Evolutionary conservation across 2,888 invertebrate species (phyloP).

Genomic region (Choreutis nemorana): DNA sequence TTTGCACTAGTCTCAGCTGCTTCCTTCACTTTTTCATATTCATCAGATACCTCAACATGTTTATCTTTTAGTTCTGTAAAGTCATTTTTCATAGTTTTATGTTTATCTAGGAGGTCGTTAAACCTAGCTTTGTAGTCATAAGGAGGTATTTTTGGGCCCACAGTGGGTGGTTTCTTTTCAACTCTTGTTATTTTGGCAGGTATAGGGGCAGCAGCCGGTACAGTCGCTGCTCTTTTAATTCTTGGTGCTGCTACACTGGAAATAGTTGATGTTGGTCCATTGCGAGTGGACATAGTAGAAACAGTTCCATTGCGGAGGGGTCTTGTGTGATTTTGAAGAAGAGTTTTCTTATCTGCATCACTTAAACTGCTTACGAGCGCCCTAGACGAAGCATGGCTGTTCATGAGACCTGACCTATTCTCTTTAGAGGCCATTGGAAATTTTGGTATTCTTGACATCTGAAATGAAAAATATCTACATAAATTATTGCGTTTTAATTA

Average conservation of each 20-base stretch:
- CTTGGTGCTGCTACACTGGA: slow-evolving; percentile 29
- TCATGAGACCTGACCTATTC: slow-evolving; percentile 36
- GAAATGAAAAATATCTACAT: slow-evolving; percentile 15
- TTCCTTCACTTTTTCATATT: slow-evolving; percentile 58
- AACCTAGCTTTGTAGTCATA: slow-evolving; percentile 74
- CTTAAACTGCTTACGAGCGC: slow-evolving; percentile 38
- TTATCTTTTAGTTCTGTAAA: slow-evolving; percentile 57
- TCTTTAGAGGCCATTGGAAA: slow-evolving; percentile 41
- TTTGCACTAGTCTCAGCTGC: slow-evolving; percentile 28
- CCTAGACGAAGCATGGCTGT: slow-evolving; percentile 23
- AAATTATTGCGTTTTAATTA: slow-evolving; percentile 1
- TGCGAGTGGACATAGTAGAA: slow-evolving; percentile 13
- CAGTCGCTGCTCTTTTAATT: slow-evolving; percentile 42
- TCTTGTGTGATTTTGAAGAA: slow-evolving; percentile 47
- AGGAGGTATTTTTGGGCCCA: slow-evolving; percentile 65
- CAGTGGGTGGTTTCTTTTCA: slow-evolving; percentile 37
- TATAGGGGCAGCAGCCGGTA: slow-evolving; percentile 25
- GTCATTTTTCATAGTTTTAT: slow-evolving; percentile 61
- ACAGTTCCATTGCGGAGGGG: slow-evolving; percentile 10
- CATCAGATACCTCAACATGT: slow-evolving; percentile 55
- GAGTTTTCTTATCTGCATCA: slow-evolving; percentile 45
- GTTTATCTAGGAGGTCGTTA: slow-evolving; percentile 67
- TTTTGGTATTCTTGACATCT: slow-evolving; percentile 60
- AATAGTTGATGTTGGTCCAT: slow-evolving; percentile 15
- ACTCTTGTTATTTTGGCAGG: slow-evolving; percentile 39